Evolutionary conservation across 53 echinoderm and acorn worm species (phyloP).

Genomic region (Arbacia lixula): DNA sequence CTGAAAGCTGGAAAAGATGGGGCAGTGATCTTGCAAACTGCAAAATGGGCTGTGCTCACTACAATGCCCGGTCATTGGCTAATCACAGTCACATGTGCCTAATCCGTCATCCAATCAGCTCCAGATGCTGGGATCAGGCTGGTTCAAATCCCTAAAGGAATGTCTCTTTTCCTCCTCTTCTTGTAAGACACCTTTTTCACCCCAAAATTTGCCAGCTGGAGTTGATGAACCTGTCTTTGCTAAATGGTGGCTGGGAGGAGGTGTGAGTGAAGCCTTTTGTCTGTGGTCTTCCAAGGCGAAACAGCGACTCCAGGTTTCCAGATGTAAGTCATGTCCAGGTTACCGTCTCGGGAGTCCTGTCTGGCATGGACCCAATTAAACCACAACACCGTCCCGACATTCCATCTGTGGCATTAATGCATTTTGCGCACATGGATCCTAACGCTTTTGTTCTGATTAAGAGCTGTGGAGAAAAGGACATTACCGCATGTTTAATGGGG

Average conservation of each 20-base stretch:
- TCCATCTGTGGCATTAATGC: too few relatives aligned
- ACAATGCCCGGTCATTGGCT: constrained; percentile 33
- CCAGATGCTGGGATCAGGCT: constrained; percentile 40
- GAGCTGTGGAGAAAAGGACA: too few relatives aligned
- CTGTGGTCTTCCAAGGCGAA: too few relatives aligned
- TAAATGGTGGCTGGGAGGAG: constrained; percentile 29
- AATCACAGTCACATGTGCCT: constrained; percentile 29
- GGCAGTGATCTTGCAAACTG: too few relatives aligned
- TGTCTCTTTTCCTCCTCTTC: constrained; percentile 3
- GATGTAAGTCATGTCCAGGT: constrained; percentile 20
- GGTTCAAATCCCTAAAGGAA: constrained; percentile 31
- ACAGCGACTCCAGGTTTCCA: too few relatives aligned
- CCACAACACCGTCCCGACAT: too few relatives aligned
- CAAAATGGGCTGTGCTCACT: too few relatives aligned
- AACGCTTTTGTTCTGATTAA: too few relatives aligned
- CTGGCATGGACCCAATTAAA: neutral
- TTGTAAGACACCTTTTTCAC: too few relatives aligned
- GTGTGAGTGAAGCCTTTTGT: constrained; percentile 24
- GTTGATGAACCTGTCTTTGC: neutral
- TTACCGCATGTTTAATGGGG: too few relatives aligned
- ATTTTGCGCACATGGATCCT: too few relatives aligned
- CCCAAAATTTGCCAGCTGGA: constrained; percentile 22
- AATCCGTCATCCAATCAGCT: constrained; percentile 31
- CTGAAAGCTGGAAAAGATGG: too few relatives aligned
- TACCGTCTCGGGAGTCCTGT: constrained; percentile 4